These are phyloP conservation scores for rat (Rattus norvegicus) DNA, from an alignment of 2,113 vertebrate species.

Conservation along the genomic window GRCr8 NC_086027.1:32480501-32481000, in stretches of 20 bases:
- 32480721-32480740: neutral
- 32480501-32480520: neutral
- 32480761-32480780: too few species aligned
- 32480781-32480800: neutral
- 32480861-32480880: slow-evolving; percentile 25
- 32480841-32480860: neutral
- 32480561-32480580: neutral
- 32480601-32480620: slow-evolving; percentile 19
- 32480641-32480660: neutral
- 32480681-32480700: neutral
- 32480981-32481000: neutral
- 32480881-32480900: neutral
- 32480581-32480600: slow-evolving; percentile 7
- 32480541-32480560: slow-evolving; percentile 25
- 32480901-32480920: neutral
- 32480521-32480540: slow-evolving; percentile 10
- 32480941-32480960: neutral
- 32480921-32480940: slow-evolving; percentile 5
- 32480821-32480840: neutral
- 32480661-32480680: neutral
- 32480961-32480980: neutral
- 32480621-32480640: neutral
- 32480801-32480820: neutral
- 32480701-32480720: neutral
- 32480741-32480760: neutral